Base-by-base conservation (phyloP, 2,113 vertebrate species). In the Struthio camelus region DNA sequence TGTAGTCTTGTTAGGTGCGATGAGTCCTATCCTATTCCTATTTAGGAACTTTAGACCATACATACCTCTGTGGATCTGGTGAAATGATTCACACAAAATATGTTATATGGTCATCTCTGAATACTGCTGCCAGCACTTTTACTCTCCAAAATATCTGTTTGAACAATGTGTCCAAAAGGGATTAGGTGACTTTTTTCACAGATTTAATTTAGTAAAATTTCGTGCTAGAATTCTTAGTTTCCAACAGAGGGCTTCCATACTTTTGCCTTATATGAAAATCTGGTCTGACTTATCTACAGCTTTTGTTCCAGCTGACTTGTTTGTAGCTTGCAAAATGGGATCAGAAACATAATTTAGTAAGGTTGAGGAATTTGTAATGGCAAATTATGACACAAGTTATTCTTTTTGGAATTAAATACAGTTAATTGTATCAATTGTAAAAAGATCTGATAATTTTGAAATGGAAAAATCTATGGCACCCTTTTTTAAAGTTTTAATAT, bases 41-140 rank as follows among this genome's bases (percentile, higher is more conserved):
- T 14, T 42, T 27, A 27, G 0, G 0, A 1, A 28, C 50, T 81
- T 14, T 0, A 2, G 64, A 64, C 6, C 11, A 54, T 65, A n/a
- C 8, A 14, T 77, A 11, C 3, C 14, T 88, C 82, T 82, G 36
- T 58, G 15, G 19, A 28, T 67, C 36, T 80, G 28, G 6, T 50
- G n/a, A 40, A 73, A 79, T 46, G 9, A 34, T 79, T 59, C 32
- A 22, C 8, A 44, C 22, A 65, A 83, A 66, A 1, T 28, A 3
- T 11, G 12, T 30, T 32, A 5, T n/a, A 44, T 1, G 6, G 24
- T 50, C 73, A 54, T 51, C 38, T 50, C 48, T 72, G 23, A 38
- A 40, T 54, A 12, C 27, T 36, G 28, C 27, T 53, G 36, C 27
- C 16, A 38, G 15, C 27, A 25, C 48, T 11, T 36, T 50, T 27